Evolutionary conservation across 2,113 vertebrate genomes (phyloP).

Genomic region (Echinops telfairi): DNA sequence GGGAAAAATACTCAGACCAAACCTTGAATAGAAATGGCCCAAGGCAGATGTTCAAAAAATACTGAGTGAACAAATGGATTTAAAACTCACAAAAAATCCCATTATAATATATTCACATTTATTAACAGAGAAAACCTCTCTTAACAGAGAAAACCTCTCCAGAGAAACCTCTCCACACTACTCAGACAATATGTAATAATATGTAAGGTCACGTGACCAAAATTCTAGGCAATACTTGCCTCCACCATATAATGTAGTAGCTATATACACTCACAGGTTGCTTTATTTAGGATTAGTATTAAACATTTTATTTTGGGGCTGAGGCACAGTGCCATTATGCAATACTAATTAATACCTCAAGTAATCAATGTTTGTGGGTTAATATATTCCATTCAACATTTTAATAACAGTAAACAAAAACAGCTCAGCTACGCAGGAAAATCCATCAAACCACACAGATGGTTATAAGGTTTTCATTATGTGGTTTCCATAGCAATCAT

Average conservation of each 20-base stretch:
- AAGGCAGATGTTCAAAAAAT: slow-evolving; percentile 45
- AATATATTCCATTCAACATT: slow-evolving; percentile 86
- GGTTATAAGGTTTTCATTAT: slow-evolving; percentile 91
- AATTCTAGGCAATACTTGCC: slow-evolving; percentile 68
- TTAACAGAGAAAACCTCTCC: too few relatives aligned
- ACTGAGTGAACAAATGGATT: slow-evolving; percentile 18
- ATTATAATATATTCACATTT: slow-evolving; percentile 57
- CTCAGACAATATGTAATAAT: slow-evolving; percentile 55
- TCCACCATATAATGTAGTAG: slow-evolving; percentile 46
- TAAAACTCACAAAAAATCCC: slow-evolving; percentile 52
- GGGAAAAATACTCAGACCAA: slow-evolving; percentile 8
- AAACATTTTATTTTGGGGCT: slow-evolving; percentile 79
- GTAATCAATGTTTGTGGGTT: slow-evolving; percentile 81
- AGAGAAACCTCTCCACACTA: slow-evolving; percentile 47
- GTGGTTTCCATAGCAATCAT: slow-evolving; percentile 93
- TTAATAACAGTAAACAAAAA: slow-evolving; percentile 91
- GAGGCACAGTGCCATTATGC: slow-evolving; percentile 71
- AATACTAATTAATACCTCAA: slow-evolving; percentile 85
- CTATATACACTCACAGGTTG: slow-evolving; percentile 13
- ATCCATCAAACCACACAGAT: slow-evolving; percentile 90
- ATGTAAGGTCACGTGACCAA: slow-evolving; percentile 64
- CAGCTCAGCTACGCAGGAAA: slow-evolving; percentile 88
- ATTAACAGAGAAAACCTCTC: slow-evolving; percentile 71
- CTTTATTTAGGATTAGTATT: slow-evolving; percentile 79
- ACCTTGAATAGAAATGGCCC: slow-evolving; percentile 57